Percentiles rank a stretch among this genome's conserved stretches.
Conservation (phyloP, 2,113 vertebrate genomes). For the Epinephelus moara region DNA sequence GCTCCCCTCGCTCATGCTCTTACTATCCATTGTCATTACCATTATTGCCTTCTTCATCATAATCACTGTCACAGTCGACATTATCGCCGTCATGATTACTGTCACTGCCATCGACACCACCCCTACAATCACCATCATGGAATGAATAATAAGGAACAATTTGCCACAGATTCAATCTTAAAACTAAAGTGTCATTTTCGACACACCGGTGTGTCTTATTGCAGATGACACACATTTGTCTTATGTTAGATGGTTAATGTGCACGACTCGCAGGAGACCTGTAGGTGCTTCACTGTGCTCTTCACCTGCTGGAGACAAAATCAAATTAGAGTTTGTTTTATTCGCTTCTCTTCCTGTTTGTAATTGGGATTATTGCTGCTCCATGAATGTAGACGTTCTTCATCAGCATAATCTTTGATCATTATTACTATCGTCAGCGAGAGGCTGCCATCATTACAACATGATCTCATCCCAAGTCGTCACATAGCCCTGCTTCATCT, state of each 20-base stretch:
- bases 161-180: constrained; percentile 27
- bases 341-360: background rate
- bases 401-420: background rate
- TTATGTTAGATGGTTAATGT: background rate
- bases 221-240: background rate
- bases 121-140: constrained; percentile 16
- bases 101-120: background rate
- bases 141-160: constrained; percentile 45
- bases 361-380: background rate
- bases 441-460: too few relatives aligned
- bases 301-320: background rate
- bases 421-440: background rate
- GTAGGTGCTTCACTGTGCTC: background rate
- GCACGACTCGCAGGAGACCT: too few relatives aligned
- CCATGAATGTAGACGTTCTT: background rate
- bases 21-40: constrained; percentile 13
- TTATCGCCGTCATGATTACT: constrained; percentile 48
- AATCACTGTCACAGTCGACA: constrained; percentile 46
- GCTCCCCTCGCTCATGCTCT: constrained; percentile 13
- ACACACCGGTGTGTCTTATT: background rate
- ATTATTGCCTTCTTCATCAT: constrained; percentile 53
- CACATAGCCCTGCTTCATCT: too few relatives aligned
- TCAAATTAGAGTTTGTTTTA: background rate
- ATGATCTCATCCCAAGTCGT: too few relatives aligned
- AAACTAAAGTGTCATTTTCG: constrained; percentile 17